Conservation (phyloP, 2,797 vertebrate genomes). For the Distichodus sexfasciatus region DNA sequence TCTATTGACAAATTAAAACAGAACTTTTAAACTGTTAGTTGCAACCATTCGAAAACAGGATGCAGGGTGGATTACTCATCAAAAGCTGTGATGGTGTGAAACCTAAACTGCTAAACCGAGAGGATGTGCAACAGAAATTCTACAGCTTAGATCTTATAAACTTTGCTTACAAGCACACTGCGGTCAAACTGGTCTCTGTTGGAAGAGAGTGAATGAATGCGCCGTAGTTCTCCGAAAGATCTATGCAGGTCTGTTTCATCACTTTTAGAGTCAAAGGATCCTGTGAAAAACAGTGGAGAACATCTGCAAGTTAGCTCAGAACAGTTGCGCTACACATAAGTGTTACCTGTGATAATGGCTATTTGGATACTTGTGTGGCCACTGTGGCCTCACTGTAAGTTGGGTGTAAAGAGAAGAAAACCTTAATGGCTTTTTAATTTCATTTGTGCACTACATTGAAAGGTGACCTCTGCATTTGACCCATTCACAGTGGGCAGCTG, state of each 20-base stretch:
- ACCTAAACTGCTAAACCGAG: neutral
- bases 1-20: too few relatives aligned
- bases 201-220: slow-evolving; percentile 49
- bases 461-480: too few relatives aligned
- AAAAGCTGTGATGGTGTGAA: neutral
- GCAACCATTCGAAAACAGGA: neutral
- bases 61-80: neutral
- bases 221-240: slow-evolving; percentile 18
- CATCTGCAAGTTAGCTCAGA: neutral
- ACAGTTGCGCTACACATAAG: too few relatives aligned
- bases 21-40: too few relatives aligned
- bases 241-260: slow-evolving; percentile 26
- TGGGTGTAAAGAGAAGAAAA: neutral
- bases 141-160: too few relatives aligned
- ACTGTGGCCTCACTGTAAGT: neutral
- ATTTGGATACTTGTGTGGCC: neutral
- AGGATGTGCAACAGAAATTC: neutral
- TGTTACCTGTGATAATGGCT: too few relatives aligned
- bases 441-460: too few relatives aligned
- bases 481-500: too few relatives aligned
- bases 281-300: slow-evolving; percentile 7
- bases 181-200: slow-evolving; percentile 56
- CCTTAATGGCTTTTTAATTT: neutral
- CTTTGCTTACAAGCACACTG: slow-evolving; percentile 53
- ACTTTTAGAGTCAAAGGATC: slow-evolving; percentile 11